A percentile compares a stretch with the other conserved stretches of the same genome.
phyloP scores from a whole-genome alignment of 2,888 invertebrate genomes.

The Andrena marginata region DNA sequence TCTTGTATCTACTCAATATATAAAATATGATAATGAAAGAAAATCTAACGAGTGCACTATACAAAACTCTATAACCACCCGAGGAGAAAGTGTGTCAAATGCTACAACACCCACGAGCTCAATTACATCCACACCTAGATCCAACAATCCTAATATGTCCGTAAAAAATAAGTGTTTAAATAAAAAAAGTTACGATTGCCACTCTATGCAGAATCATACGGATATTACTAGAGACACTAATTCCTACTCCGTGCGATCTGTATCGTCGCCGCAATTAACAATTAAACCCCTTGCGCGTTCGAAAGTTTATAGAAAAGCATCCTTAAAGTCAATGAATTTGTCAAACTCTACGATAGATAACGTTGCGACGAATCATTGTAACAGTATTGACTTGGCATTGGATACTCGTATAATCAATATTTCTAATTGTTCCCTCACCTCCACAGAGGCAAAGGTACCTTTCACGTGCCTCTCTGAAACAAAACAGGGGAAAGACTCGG shows the following conservation, averaged over 20 bases:
- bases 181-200: conserved; percentile 31
- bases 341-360: conserved; percentile 39
- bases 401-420: conserved; percentile 68
- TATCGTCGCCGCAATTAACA: conserved; percentile 80
- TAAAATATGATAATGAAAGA: conserved; percentile 55
- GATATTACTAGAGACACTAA: conserved; percentile 52
- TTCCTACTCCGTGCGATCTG: conserved; percentile 73
- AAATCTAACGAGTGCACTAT: conserved; percentile 53
- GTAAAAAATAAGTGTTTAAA: conserved; percentile 36
- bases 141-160: conserved; percentile 33
- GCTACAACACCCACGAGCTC: conserved; percentile 32
- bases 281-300: conserved; percentile 74
- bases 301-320: conserved; percentile 82
- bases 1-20: conserved; percentile 60
- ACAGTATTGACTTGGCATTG: conserved; percentile 33
- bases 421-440: conserved; percentile 60
- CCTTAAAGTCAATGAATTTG: conserved; percentile 73
- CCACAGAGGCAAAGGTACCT: conserved; percentile 43
- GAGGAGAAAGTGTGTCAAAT: conserved; percentile 28
- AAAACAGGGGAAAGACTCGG: conserved; percentile 30
- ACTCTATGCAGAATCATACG: conserved; percentile 29
- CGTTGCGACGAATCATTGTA: conserved; percentile 33
- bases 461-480: conserved; percentile 28
- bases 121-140: conserved; percentile 21
- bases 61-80: conserved; percentile 53